Base-by-base conservation (phyloP, 2,888 invertebrate genomes). In the Troides aeacus region DNA sequence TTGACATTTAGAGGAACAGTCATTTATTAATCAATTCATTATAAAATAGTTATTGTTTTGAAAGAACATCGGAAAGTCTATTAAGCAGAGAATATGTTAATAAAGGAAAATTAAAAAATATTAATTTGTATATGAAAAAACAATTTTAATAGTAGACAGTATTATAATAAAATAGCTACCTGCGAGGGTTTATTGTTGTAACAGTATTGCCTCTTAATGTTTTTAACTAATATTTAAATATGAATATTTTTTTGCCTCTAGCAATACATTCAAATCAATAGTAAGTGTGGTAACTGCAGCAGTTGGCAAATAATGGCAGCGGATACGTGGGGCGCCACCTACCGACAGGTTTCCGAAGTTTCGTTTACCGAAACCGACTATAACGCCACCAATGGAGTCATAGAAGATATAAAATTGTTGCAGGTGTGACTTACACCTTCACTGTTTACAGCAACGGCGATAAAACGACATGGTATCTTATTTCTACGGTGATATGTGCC, bases 261-360 rank as follows among this genome's bases (percentile, higher is more conserved):
- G 93, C 90, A 89, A 87, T 83, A 91, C 72, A 82, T 92, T 74
- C 74, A 83, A 57, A 73, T 78, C 0, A 86, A 88, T 71, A 90
- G 89, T 73, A 73, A 74, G 0, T 93, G 93, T 68, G 92, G 92
- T 7, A 93, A 92, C 77, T 93, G 93, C 77, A 89, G 81, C 75
- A 90, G 78, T 0, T 94, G 94, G 94, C 86, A 84, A 7, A 87
- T 93, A 0, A 75, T 89, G 1, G 88, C 94, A 0, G 93, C 93
- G 0, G 91, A 94, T 73, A 94, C 94, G 0, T 94, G 94, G 94
- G 94, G 94, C 24, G 82, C 88, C 57, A 93, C 92, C 8, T 94
- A 94, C 74, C 73, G 81, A 0, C 75, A 74, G 50, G 68, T 75
- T 0, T 83, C 83, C 0, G 63, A 66, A 21, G 64, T 4, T 61